Evolutionary conservation across 2,797 vertebrate genomes (phyloP).

Genomic region (Tadarida brasiliensis): DNA sequence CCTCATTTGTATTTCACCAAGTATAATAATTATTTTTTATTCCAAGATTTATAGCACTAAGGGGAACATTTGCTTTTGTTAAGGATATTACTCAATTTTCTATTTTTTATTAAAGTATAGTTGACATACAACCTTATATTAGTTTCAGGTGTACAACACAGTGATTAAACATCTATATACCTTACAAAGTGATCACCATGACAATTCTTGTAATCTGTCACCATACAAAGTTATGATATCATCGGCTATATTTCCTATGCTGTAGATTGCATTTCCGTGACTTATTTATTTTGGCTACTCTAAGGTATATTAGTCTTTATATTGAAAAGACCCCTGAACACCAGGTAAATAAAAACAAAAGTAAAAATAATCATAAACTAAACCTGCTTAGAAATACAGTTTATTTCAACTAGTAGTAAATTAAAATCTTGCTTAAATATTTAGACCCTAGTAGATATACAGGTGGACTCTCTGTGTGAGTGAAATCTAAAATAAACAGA

Average conservation of each 20-base stretch:
- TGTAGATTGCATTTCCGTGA: neutral
- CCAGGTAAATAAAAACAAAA: neutral
- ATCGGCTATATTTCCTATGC: neutral
- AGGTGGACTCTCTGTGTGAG: slow-evolving; percentile 90
- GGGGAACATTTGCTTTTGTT: neutral
- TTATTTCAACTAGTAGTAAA: slow-evolving; percentile 84
- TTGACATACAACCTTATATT: neutral
- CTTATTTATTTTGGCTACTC: neutral
- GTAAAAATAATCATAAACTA: slow-evolving; percentile 45
- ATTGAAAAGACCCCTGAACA: neutral
- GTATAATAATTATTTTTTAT: neutral
- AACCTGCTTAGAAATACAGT: slow-evolving; percentile 78
- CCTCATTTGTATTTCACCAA: neutral
- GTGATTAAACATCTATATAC: neutral
- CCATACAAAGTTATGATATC: neutral
- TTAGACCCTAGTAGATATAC: slow-evolving; percentile 86
- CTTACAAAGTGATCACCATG: neutral
- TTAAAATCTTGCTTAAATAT: slow-evolving; percentile 86
- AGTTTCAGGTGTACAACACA: neutral
- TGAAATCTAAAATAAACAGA: slow-evolving; percentile 86
- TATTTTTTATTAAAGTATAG: neutral
- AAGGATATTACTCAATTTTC: neutral
- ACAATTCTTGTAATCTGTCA: neutral
- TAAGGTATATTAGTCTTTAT: neutral
- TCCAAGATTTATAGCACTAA: neutral